Evolutionary conservation across 2,113 vertebrate species (phyloP).

Genomic region (Notechis scutatus): DNA sequence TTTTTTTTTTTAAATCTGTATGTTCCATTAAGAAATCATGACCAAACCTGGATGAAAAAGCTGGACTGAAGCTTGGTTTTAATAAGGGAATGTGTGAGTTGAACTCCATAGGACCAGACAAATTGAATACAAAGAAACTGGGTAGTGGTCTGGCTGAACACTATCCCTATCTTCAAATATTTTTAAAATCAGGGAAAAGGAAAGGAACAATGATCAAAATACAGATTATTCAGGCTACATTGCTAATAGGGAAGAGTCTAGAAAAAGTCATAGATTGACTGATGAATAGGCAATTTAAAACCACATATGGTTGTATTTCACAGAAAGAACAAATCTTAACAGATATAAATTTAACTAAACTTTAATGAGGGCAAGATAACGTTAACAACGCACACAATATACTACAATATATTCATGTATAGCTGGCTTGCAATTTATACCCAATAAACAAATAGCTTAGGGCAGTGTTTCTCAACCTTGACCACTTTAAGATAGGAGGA

Average conservation of each 20-base stretch:
- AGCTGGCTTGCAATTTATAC: background rate
- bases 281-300: background rate
- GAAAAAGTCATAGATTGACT: background rate
- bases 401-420: background rate
- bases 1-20: background rate
- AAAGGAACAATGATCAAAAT: background rate
- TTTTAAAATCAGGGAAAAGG: background rate
- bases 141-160: background rate
- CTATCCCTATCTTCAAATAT: background rate
- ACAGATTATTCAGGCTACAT: background rate
- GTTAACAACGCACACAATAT: background rate
- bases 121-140: background rate
- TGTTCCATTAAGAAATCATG: background rate
- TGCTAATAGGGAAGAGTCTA: background rate
- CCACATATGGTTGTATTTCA: background rate
- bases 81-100: background rate
- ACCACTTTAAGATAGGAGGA: background rate
- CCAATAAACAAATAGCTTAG: background rate
- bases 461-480: background rate
- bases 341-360: background rate
- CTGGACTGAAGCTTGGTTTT: background rate
- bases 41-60: background rate
- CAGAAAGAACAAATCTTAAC: background rate
- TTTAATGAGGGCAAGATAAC: background rate
- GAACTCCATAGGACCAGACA: background rate